These are phyloP conservation scores for Leiothrix lutea DNA, from an alignment of 2,113 vertebrate genomes.

Conservation along the genomic window DNA sequence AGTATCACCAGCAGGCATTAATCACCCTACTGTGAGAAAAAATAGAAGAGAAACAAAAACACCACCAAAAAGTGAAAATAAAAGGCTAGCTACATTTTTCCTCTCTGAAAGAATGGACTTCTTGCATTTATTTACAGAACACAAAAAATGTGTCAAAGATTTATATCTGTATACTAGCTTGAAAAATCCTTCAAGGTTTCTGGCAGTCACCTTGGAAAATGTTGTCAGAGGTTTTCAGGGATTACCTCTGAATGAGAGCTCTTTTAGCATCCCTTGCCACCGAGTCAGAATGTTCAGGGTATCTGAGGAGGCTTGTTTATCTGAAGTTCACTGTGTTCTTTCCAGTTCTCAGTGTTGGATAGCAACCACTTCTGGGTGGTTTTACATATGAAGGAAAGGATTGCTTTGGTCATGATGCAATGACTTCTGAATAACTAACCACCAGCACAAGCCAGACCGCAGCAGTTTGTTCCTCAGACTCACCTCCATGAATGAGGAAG, in stretches of 20 bases:
- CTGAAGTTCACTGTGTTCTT: neutral
- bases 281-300: neutral
- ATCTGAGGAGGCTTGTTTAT: neutral
- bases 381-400: neutral
- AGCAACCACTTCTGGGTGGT: neutral
- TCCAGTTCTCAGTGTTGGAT: neutral
- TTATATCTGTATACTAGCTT: neutral
- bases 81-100: neutral
- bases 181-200: neutral
- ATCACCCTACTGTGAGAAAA: neutral
- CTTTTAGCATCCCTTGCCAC: neutral
- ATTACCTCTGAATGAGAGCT: neutral
- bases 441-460: neutral
- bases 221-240: neutral
- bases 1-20: neutral
- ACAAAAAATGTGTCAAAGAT: neutral
- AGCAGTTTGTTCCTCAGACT: neutral
- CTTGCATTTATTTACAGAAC: neutral
- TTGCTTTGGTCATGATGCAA: neutral
- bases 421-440: neutral
- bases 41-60: neutral
- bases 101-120: neutral
- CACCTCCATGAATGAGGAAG: neutral
- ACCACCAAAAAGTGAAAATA: fast-evolving
- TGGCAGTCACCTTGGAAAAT: neutral